Conservation (phyloP, 1,140 invertebrate genomes). For the Calliopsis andreniformis region DNA sequence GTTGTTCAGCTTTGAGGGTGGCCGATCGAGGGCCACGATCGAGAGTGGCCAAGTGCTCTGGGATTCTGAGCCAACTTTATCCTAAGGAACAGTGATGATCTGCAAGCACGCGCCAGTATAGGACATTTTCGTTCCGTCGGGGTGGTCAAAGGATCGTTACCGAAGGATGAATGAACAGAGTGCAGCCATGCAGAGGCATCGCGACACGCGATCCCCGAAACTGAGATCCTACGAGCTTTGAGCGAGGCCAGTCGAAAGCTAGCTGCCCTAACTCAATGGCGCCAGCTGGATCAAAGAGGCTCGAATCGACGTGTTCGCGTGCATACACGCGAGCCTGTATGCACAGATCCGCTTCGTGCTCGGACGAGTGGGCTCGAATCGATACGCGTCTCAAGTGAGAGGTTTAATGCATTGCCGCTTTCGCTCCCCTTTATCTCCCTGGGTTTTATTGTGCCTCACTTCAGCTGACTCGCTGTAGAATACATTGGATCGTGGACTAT, state of each 20-base stretch:
- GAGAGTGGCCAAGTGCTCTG: no score
- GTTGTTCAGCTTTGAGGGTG: neutral
- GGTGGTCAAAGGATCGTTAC: slow-evolving; percentile 8
- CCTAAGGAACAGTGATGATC: no score
- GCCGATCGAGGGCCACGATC: neutral
- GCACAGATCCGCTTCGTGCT: slow-evolving; percentile 32
- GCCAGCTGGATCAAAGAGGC: slow-evolving; percentile 56
- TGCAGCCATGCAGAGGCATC: slow-evolving; percentile 11
- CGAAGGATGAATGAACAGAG: slow-evolving; percentile 16
- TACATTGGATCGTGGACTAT: neutral
- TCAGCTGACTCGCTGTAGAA: neutral
- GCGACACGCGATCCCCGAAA: slow-evolving; percentile 38
- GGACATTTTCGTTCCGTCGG: neutral
- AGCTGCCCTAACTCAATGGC: slow-evolving; percentile 50
- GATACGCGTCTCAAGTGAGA: slow-evolving; percentile 35
- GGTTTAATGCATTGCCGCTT: slow-evolving; percentile 35
- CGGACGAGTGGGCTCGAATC: slow-evolving; percentile 49
- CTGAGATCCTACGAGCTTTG: slow-evolving; percentile 51
- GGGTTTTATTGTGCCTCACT: neutral
- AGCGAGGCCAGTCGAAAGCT: slow-evolving; percentile 49
- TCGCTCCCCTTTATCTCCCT: slow-evolving; percentile 6
- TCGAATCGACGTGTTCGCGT: slow-evolving; percentile 53
- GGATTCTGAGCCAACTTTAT: no score
- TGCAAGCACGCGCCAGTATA: no score
- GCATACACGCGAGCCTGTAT: slow-evolving; percentile 32